Base-by-base conservation (phyloP, 2,797 vertebrate genomes). In the Sebastes matsubarae region DNA sequence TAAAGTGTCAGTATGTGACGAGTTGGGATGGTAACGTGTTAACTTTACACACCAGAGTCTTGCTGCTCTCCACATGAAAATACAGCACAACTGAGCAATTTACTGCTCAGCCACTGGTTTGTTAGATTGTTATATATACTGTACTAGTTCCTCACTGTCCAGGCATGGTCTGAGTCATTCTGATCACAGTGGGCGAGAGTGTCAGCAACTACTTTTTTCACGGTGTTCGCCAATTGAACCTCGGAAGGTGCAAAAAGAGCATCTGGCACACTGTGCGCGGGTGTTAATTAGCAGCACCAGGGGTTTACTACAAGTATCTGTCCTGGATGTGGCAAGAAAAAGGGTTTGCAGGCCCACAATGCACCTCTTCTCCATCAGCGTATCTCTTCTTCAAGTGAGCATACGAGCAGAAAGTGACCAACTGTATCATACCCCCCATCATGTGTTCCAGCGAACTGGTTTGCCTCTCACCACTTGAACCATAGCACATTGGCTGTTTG, bases 211-310 rank as follows among this genome's bases (percentile, higher is more conserved):
- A 20, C 42, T 38, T 42, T 29, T 42, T 27, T 20, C 24, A 69
- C 36, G 52, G 30, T 58, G 52, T 14, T 42, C 8, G 16, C 24
- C 24, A 68, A 1, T 32, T 75, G 55, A 75, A 60, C 30, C 38
- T 65, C 5, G 25, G 25, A 34, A 16, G 18, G 74, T 78, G 59
- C 30, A 61, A 38, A 63, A 60, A n/a, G 5, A 66, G 12, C 24
- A 66, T 34, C 29, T 70, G 59, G 50, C 20, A 46, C 32, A 24
- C 59, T 60, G 74, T 5, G 13, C 5, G 13, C 14, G 20, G 60
- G n/a, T 68, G 50, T 36, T 74, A 72, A 72, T 80, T 32, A 80
- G 36, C 29, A 58, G 50, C 12, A 24, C 29, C 50, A 32, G 46
- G 38, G 58, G 60, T 20, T 46, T n/a, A 32, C 55, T 16, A 32